Base-by-base conservation (phyloP, 2,113 vertebrate species). In the Tragelaphus strepsiceros region DNA sequence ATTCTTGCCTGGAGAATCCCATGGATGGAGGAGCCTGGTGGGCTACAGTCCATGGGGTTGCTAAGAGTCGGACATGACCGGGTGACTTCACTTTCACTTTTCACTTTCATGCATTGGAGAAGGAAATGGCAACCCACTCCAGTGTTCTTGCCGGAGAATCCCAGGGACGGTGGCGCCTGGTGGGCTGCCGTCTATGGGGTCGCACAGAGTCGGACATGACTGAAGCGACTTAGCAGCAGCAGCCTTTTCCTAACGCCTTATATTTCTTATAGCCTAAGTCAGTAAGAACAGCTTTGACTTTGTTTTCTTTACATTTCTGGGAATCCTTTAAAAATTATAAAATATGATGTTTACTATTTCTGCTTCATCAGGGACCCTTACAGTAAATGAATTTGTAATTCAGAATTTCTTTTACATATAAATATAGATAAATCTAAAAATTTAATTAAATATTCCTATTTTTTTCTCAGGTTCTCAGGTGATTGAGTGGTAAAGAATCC, bases 391-490 rank as follows among this genome's bases (percentile, higher is more conserved):
- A 97, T 59, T 58, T 96, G 30, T 56, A 53, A 28, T 54, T 89
- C 80, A 92, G 16, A 95, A 90, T 74, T 91, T 87, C 9, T 17
- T 64, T 95, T 96, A 86, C 7, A 81, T 82, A 53, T 28, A 97
- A 95, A 59, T 51, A 77, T 11, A 94, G 19, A 22, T 58, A 87
- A 94, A 83, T 24, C 9, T 80, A 85, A 49, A 84, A 35, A 1
- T 51, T 74, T 54, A 74, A 39, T 54, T 88, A 83, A 89, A 59
- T 28, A 90, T 81, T 94, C 71, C 3, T 49, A 7, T 88, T 61
- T 15, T 81, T 95, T 13, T 82, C 88, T 85, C 93, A 24, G 39
- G 21, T 77, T 77, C 12, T 13, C 71, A 77, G 35, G 39, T 77
- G 39, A 22, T 77, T 77, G 21, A 77, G 71, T 43, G 39, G 39